Conservation (phyloP, 2,113 vertebrate species). For the Setophaga coronata region DNA sequence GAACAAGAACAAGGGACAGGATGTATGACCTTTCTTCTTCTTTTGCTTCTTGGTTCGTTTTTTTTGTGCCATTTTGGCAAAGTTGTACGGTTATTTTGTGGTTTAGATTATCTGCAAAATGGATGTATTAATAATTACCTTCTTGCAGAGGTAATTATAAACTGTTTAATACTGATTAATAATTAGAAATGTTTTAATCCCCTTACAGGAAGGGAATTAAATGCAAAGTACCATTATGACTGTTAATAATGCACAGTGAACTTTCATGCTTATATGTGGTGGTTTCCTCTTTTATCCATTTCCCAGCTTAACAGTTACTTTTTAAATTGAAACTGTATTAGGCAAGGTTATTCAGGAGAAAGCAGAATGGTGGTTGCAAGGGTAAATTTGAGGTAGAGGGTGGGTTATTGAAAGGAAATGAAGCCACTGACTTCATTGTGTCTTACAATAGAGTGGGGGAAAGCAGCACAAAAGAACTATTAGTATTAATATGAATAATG, state of each 20-base stretch:
- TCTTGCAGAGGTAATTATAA: slow-evolving; percentile 54
- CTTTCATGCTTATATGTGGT: not conserved
- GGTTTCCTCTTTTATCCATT: slow-evolving; percentile 23
- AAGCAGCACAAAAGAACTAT: slow-evolving; percentile 18
- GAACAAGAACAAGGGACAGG: not conserved
- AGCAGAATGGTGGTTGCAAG: not conserved
- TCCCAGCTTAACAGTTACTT: not conserved
- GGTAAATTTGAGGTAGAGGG: not conserved
- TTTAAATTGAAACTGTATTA: slow-evolving; percentile 18
- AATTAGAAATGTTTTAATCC: slow-evolving; percentile 63
- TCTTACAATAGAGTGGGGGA: not conserved
- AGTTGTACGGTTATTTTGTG: not conserved
- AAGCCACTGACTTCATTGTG: not conserved
- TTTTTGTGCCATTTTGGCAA: not conserved
- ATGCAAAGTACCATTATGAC: slow-evolving; percentile 41
- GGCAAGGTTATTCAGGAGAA: slow-evolving; percentile 42
- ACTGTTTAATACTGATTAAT: slow-evolving; percentile 51
- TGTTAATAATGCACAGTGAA: slow-evolving; percentile 34
- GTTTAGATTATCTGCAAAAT: slow-evolving; percentile 30
- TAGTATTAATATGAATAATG: slow-evolving; percentile 57
- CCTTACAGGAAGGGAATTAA: slow-evolving; percentile 53
- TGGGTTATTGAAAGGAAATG: not conserved
- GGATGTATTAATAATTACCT: slow-evolving; percentile 34
- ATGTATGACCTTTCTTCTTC: not conserved
- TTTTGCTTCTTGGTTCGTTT: not conserved